Evolutionary conservation across 2,113 vertebrate species (phyloP).

Genomic region (Phocoena phocoena): DNA sequence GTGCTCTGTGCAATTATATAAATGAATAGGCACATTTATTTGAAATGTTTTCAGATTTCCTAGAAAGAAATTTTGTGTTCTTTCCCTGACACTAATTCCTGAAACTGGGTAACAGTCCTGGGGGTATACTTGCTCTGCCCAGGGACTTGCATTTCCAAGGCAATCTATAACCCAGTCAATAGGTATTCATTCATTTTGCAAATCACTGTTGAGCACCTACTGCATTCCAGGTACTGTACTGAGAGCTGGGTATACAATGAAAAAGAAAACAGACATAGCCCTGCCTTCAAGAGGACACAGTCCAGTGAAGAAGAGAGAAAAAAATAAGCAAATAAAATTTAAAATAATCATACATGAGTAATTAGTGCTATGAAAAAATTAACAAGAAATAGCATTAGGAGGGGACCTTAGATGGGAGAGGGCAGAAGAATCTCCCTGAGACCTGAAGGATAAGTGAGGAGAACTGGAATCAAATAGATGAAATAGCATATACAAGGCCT

Average conservation of each 20-base stretch:
- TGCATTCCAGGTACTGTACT: neutral
- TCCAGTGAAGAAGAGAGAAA: neutral
- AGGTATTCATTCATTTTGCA: neutral
- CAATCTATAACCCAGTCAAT: neutral
- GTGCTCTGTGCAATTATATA: constrained; percentile 57
- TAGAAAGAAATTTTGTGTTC: constrained; percentile 55
- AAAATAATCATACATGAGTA: neutral
- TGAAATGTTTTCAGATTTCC: constrained; percentile 63
- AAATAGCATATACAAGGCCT: neutral
- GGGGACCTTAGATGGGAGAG: neutral
- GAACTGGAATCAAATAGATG: neutral
- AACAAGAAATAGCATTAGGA: neutral
- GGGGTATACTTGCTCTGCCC: neutral
- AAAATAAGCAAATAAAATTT: neutral
- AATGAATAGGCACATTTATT: constrained; percentile 66
- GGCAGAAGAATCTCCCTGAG: neutral
- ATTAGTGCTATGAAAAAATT: neutral
- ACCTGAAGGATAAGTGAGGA: neutral
- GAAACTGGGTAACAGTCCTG: neutral
- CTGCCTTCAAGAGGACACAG: neutral
- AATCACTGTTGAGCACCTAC: neutral
- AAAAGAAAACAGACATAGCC: neutral
- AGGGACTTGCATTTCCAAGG: neutral
- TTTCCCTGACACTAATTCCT: constrained; percentile 41
- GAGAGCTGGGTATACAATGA: neutral